Conservation (phyloP, 2,113 vertebrate species). For the Calcarius ornatus region DNA sequence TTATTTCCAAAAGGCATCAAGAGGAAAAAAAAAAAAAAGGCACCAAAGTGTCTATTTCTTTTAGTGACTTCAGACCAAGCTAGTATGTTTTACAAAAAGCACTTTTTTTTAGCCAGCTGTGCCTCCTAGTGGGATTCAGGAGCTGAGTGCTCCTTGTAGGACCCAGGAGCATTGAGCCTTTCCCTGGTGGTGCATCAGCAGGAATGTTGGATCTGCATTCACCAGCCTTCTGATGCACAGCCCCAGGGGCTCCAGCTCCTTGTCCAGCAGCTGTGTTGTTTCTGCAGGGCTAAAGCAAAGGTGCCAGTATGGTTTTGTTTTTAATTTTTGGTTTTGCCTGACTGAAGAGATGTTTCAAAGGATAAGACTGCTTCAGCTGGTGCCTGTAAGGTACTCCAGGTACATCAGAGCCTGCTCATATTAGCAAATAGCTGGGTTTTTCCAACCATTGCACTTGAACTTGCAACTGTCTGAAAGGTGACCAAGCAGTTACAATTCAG, state of each 20-base stretch:
- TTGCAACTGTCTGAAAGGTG: neutral
- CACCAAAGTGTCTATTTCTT: neutral
- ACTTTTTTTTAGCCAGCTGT: constrained; percentile 47
- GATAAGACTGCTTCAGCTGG: neutral
- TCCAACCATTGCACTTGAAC: constrained; percentile 13
- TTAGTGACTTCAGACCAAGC: constrained; percentile 11
- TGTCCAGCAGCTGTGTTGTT: neutral
- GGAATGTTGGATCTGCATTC: neutral
- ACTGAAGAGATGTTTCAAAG: neutral
- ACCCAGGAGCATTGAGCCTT: neutral
- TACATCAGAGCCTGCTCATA: neutral
- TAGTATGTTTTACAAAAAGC: constrained; percentile 23
- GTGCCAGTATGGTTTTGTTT: neutral
- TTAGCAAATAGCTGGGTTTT: neutral
- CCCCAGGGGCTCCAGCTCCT: neutral
- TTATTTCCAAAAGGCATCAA: neutral
- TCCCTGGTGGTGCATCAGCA: neutral
- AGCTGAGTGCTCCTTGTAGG: neutral
- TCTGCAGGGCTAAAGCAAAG: constrained; percentile 27
- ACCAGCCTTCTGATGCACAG: neutral
- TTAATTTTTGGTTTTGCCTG: neutral
- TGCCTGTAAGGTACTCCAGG: neutral
- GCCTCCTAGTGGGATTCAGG: neutral
- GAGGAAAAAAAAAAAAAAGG: neutral
- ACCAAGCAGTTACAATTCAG: neutral